Percentiles rank a stretch among this genome's conserved stretches.
Evolutionary conservation across 2,113 vertebrate species (phyloP).

Genomic region (Catharus bicknelli): DNA sequence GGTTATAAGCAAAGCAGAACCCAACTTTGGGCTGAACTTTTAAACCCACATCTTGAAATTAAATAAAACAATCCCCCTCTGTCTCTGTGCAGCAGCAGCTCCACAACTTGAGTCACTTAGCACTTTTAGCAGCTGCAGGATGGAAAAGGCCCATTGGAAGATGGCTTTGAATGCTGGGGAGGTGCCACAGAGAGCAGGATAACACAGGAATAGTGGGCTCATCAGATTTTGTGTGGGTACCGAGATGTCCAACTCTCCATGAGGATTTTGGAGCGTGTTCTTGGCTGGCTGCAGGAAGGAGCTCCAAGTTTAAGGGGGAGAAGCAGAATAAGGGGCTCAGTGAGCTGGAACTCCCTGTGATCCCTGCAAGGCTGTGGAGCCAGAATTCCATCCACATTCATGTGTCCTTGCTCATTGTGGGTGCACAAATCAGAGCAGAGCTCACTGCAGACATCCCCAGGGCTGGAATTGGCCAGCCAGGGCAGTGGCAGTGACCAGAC

Average conservation of each 20-base stretch:
- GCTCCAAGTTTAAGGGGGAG: not conserved
- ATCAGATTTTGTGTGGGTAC: not conserved
- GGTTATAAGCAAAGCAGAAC: slow-evolving; percentile 15
- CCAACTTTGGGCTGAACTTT: slow-evolving; percentile 33
- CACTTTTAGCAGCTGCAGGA: slow-evolving; percentile 15
- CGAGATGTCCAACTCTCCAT: not conserved
- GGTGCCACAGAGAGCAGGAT: not conserved
- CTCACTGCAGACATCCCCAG: rapidly evolving
- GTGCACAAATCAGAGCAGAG: not conserved
- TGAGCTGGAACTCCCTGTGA: not conserved
- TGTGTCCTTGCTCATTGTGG: not conserved
- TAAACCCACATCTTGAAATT: slow-evolving; percentile 47
- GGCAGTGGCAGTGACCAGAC: not conserved
- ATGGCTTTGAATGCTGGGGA: not conserved
- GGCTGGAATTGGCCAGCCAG: not conserved
- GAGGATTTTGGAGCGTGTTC: not conserved
- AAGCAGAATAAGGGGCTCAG: not conserved
- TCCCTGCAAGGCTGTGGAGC: rapidly evolving
- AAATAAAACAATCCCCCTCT: slow-evolving; percentile 28
- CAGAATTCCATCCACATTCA: rapidly evolving
- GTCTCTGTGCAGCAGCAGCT: not conserved
- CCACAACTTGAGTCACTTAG: slow-evolving; percentile 23
- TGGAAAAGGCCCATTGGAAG: not conserved
- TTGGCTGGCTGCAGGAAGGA: not conserved
- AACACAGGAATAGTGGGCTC: not conserved